Conservation (phyloP, 2,113 vertebrate genomes). For the Pelobates fuscus region DNA sequence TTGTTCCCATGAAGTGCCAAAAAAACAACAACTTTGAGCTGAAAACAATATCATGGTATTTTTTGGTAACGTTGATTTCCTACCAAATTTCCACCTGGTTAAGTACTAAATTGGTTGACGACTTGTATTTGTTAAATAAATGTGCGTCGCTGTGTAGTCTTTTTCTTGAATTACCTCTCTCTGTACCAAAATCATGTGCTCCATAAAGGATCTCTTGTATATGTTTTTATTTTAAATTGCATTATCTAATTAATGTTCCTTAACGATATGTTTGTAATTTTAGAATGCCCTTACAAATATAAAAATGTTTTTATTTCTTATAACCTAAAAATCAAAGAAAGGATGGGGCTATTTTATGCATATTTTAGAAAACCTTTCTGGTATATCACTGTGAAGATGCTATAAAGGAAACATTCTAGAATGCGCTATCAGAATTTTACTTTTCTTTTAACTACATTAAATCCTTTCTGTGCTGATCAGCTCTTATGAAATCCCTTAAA, state of each 20-base stretch:
- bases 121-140: constrained; percentile 60
- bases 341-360: constrained; percentile 76
- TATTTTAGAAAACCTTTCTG: constrained; percentile 85
- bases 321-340: constrained; percentile 65
- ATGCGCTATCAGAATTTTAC: constrained; percentile 79
- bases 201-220: background rate
- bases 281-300: constrained; percentile 73
- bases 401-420: constrained; percentile 82
- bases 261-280: constrained; percentile 97
- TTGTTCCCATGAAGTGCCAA: constrained; percentile 98
- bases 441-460: constrained; percentile 63
- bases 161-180: constrained; percentile 42
- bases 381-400: constrained; percentile 98
- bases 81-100: constrained; percentile 63
- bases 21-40: constrained; percentile 78
- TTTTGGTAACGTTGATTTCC: constrained; percentile 73
- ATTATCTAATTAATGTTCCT: constrained; percentile 4
- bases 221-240: constrained; percentile 41
- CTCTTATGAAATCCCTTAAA: background rate
- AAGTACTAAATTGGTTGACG: constrained; percentile 64
- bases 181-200: background rate
- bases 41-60: constrained; percentile 69
- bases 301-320: constrained; percentile 73
- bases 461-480: constrained; percentile 6
- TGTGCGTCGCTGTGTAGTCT: constrained; percentile 33